A percentile compares a stretch with the other conserved stretches of the same genome.
phyloP scores from a whole-genome alignment of 35 echinoderm and acorn worm genomes.

The Strongylocentrotus purpuratus region DNA sequence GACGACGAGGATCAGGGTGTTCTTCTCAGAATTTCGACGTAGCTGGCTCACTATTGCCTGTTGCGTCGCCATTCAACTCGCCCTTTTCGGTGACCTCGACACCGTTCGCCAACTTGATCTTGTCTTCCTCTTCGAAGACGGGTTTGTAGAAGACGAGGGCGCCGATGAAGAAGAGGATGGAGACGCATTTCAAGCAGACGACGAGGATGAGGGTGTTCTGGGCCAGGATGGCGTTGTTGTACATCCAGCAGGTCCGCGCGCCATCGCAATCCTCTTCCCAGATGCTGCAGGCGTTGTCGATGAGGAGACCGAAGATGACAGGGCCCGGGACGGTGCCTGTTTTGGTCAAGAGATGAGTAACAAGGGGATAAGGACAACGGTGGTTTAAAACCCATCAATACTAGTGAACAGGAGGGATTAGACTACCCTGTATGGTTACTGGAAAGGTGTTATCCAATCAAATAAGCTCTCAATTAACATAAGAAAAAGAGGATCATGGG shows the following conservation, averaged over 20 bases:
- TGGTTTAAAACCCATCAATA: too few relatives aligned
- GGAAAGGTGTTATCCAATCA: too few relatives aligned
- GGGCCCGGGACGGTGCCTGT: constrained; percentile 79
- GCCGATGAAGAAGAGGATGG: constrained; percentile 54
- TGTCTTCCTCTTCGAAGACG: constrained; percentile 37
- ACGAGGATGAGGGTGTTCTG: constrained; percentile 59
- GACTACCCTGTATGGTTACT: too few relatives aligned
- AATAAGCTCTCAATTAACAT: too few relatives aligned
- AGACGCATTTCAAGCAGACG: constrained; percentile 48
- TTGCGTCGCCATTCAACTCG: background rate
- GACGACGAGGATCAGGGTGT: constrained; percentile 61
- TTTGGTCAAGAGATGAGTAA: background rate
- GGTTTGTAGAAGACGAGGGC: constrained; percentile 73
- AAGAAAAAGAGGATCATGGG: too few relatives aligned
- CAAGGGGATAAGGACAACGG: background rate
- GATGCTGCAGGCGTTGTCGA: constrained; percentile 80
- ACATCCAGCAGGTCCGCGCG: constrained; percentile 69
- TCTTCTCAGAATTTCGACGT: background rate
- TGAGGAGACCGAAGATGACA: constrained; percentile 71
- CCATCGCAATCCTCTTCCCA: constrained; percentile 82
- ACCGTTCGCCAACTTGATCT: background rate
- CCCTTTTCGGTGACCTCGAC: background rate
- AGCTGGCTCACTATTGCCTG: background rate
- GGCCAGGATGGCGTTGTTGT: constrained; percentile 69
- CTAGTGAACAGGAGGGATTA: too few relatives aligned